Evolutionary conservation across 2,888 invertebrate species (phyloP).

Genomic region (Rhamnusium bicolor): DNA sequence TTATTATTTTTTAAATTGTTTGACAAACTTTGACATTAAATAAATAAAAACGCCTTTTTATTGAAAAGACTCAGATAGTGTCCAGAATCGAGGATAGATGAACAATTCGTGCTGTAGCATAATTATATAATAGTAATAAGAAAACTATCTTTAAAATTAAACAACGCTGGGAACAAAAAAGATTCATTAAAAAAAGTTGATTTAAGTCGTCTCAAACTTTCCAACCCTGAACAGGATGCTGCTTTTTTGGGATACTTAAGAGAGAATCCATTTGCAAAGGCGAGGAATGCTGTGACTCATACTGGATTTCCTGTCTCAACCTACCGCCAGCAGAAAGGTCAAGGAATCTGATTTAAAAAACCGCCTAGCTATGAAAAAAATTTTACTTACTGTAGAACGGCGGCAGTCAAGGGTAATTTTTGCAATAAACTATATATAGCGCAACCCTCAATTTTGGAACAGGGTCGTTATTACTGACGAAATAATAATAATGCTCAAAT

Average conservation of each 20-base stretch:
- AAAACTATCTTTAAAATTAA: background rate
- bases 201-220: background rate
- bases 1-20: background rate
- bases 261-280: background rate
- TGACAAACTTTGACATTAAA: background rate
- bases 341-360: background rate
- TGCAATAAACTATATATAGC: background rate
- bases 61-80: background rate
- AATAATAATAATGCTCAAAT: background rate
- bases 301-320: background rate
- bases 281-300: background rate
- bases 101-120: background rate
- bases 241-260: background rate
- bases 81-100: background rate
- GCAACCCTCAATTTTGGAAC: background rate
- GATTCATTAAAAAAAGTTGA: background rate
- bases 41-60: background rate
- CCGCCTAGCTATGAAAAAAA: background rate
- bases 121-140: background rate
- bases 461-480: background rate
- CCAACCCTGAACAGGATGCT: constrained; percentile 1
- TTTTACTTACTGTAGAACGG: background rate
- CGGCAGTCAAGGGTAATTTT: background rate
- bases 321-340: background rate
- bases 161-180: background rate